phyloP scores from a whole-genome alignment of 2,113 vertebrate genomes.

The Corythornis madagascariensis region DNA sequence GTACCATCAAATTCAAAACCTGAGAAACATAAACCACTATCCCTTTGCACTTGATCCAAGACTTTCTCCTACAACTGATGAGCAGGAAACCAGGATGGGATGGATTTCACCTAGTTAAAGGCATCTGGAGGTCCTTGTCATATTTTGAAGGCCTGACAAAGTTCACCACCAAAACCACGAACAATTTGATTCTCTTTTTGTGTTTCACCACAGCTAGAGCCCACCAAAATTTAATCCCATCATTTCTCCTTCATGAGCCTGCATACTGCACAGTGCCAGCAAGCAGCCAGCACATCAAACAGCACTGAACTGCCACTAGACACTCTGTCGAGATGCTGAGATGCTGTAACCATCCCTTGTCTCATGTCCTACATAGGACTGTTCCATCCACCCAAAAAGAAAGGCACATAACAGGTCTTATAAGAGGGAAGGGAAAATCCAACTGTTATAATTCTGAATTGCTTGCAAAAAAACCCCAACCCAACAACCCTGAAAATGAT shows the following conservation, averaged over 20 bases:
- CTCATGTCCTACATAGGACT: neutral
- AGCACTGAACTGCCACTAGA: neutral
- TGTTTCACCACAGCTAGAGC: neutral
- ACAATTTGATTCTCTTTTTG: neutral
- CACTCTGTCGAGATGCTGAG: neutral
- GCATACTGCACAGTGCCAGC: neutral
- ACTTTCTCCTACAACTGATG: neutral
- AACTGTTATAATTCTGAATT: neutral
- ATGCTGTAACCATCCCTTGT: neutral
- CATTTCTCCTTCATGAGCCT: neutral
- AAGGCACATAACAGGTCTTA: neutral
- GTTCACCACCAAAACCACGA: neutral
- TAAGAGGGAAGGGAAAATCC: neutral
- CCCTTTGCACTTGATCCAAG: neutral
- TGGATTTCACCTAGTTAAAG: neutral
- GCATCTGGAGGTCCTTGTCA: neutral
- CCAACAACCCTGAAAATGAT: neutral
- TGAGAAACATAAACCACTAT: neutral
- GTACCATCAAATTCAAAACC: neutral
- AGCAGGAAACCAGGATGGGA: neutral
- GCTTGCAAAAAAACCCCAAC: neutral
- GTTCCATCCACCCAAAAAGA: neutral
- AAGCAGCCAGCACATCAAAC: neutral
- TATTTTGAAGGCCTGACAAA: neutral
- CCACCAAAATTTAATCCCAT: neutral